Percentiles rank a stretch among this genome's conserved stretches.
These are phyloP conservation scores for Danio rerio DNA, from an alignment of 2,113 vertebrate genomes.

Conservation along the genomic window GRCz12tu NC_133188.1:27721501-27722000, in stretches of 20 bases:
- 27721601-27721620: neutral
- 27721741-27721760: conserved; percentile 38
- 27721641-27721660: neutral
- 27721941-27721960: too few relatives aligned
- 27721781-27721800: conserved; percentile 40
- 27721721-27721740: conserved; percentile 31
- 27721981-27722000: too few relatives aligned
- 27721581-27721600: neutral
- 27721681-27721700: conserved; percentile 21
- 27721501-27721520: conserved; percentile 17
- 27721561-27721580: neutral
- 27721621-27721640: neutral
- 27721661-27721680: conserved; percentile 11
- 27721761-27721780: conserved; percentile 33
- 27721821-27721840: neutral
- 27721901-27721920: conserved; percentile 48
- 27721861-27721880: neutral
- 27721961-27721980: too few relatives aligned
- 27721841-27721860: neutral
- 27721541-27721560: neutral
- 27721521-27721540: neutral
- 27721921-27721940: conserved; percentile 22
- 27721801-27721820: conserved; percentile 14
- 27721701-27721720: conserved; percentile 29
- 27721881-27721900: conserved; percentile 38